These are phyloP conservation scores for Tipula helvola DNA, from an alignment of 2,888 invertebrate species.

Conservation along the genomic window DNA sequence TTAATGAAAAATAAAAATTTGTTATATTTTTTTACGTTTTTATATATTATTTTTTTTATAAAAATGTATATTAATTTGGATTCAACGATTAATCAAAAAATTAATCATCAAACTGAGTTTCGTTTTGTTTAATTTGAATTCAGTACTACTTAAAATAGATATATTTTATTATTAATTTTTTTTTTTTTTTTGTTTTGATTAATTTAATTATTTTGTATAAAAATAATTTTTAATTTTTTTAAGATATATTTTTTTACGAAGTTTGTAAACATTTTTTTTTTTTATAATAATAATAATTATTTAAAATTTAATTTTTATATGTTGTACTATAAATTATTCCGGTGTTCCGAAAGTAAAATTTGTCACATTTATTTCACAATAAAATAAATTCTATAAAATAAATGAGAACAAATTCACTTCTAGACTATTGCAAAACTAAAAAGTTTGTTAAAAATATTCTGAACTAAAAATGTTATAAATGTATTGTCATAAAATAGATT, in stretches of 20 bases:
- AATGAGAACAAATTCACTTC: conserved; percentile 18
- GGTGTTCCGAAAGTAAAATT: conserved; percentile 23
- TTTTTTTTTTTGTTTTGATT: neutral
- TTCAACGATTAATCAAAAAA: conserved; percentile 6
- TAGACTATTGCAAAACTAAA: conserved; percentile 34
- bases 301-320: conserved; percentile 21
- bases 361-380: neutral
- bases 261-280: neutral
- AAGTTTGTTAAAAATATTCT: neutral
- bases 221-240: conserved; percentile 9
- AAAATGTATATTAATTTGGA: conserved; percentile 6
- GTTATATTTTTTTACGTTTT: conserved; percentile 10
- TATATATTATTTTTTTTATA: neutral
- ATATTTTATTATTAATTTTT: conserved; percentile 7
- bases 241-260: neutral
- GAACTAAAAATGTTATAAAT: neutral
- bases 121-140: neutral
- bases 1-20: neutral
- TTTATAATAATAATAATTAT: conserved; percentile 5
- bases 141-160: conserved; percentile 5
- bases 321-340: conserved; percentile 40
- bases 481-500: conserved; percentile 10
- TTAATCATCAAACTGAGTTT: neutral
- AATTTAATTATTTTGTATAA: neutral
- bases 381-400: neutral